These are phyloP conservation scores for Sinotaia quadrata DNA, from an alignment of 2,888 invertebrate species.

Conservation along the genomic window DNA sequence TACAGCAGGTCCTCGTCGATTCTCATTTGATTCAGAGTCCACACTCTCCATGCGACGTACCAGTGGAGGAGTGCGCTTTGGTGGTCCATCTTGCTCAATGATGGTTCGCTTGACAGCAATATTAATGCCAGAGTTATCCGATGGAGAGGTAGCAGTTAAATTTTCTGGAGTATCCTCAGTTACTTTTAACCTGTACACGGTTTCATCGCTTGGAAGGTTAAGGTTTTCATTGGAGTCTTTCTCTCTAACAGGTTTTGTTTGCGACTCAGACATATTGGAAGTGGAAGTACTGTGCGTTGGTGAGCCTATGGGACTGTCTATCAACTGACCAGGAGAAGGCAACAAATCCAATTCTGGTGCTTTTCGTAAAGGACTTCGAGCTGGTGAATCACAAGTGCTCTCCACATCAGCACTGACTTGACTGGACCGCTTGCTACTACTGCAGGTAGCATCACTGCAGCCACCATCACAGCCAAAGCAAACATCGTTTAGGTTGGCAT, in stretches of 20 bases:
- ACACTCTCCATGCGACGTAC: conserved; percentile 28
- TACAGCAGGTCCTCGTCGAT: conserved; percentile 25
- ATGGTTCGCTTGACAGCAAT: conserved; percentile 39
- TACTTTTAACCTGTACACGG: neutral
- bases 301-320: conserved; percentile 16
- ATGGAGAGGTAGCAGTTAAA: conserved; percentile 14
- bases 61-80: conserved; percentile 27
- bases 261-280: conserved; percentile 11
- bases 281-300: conserved; percentile 16
- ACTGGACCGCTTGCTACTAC: conserved; percentile 59
- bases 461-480: conserved; percentile 70
- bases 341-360: conserved; percentile 16
- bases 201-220: conserved; percentile 48
- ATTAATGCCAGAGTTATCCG: conserved; percentile 14
- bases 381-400: conserved; percentile 58
- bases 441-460: conserved; percentile 65
- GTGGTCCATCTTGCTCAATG: conserved; percentile 37
- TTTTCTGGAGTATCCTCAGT: conserved; percentile 16
- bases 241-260: conserved; percentile 42
- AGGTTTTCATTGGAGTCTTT: conserved; percentile 65
- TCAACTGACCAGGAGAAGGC: conserved; percentile 18
- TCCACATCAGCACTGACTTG: conserved; percentile 60
- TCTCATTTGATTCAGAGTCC: conserved; percentile 27
- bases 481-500: conserved; percentile 67
- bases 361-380: conserved; percentile 44